Conservation (phyloP, 2,113 vertebrate species). For the Odocoileus hemionus region DNA sequence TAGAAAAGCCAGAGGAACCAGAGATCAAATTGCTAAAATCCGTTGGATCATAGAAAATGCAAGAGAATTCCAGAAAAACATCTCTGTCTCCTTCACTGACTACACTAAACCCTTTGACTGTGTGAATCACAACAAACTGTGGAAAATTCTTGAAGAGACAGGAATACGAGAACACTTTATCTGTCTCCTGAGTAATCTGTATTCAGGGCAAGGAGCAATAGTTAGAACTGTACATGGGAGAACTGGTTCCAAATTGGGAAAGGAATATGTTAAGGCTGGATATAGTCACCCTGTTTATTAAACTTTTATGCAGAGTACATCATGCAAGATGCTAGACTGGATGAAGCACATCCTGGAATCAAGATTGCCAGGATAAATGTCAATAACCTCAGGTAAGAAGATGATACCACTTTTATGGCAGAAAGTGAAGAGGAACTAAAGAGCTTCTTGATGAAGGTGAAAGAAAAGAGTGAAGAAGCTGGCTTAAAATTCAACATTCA, state of each 20-base stretch:
- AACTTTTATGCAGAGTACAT: not conserved
- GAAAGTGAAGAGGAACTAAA: not conserved
- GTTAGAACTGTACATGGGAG: not conserved
- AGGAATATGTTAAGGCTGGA: not conserved
- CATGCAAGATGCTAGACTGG: not conserved
- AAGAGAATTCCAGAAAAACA: not conserved
- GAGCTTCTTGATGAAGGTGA: not conserved
- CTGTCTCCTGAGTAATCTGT: not conserved
- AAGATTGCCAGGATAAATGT: not conserved
- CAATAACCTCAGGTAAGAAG: not conserved
- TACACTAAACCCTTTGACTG: not conserved
- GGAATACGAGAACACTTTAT: not conserved
- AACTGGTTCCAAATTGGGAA: not conserved
- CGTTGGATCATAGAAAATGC: not conserved
- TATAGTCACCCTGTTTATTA: not conserved
- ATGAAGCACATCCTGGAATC: not conserved
- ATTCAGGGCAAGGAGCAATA: not conserved
- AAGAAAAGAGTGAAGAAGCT: not conserved
- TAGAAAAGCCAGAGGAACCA: not conserved
- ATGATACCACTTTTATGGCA: not conserved
- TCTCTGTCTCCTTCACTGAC: not conserved
- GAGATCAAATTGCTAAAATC: not conserved
- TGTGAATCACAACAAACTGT: not conserved
- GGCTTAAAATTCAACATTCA: not conserved
- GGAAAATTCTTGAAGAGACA: not conserved